A percentile compares a stretch with the other conserved stretches of the same genome.
Evolutionary conservation across 2,888 invertebrate species (phyloP).

Genomic region (Omphaloscelis lunosa): DNA sequence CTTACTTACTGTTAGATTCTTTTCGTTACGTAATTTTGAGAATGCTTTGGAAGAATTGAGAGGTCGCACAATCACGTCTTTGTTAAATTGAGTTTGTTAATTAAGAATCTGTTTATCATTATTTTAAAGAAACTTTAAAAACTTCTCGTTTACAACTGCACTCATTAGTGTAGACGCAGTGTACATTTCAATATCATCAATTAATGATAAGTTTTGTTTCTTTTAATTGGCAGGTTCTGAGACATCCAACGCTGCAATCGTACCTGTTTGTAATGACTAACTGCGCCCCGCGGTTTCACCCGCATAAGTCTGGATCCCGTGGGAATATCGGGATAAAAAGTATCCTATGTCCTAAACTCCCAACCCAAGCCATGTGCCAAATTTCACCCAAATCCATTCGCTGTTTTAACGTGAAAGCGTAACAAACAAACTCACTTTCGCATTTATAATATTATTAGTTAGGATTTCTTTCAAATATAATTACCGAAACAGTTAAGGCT

Average conservation of each 20-base stretch:
- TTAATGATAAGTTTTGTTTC: neutral
- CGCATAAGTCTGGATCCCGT: too few species aligned
- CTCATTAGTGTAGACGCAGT: neutral
- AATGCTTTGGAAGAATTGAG: conserved; percentile 13
- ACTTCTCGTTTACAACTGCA: neutral
- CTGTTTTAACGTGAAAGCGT: too few species aligned
- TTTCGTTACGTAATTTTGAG: conserved; percentile 31
- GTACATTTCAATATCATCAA: conserved; percentile 9
- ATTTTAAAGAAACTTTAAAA: neutral
- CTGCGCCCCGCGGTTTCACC: too few species aligned
- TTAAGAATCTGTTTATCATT: neutral
- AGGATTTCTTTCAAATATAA: too few species aligned
- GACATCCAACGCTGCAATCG: neutral
- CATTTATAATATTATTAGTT: too few species aligned
- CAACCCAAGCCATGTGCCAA: too few species aligned
- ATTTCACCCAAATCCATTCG: too few species aligned
- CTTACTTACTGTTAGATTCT: conserved; percentile 33
- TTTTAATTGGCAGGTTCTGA: neutral
- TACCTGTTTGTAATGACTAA: neutral
- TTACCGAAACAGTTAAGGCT: too few species aligned
- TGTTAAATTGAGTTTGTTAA: conserved; percentile 30
- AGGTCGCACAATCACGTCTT: conserved; percentile 27
- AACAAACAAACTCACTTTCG: too few species aligned
- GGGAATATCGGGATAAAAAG: too few species aligned
- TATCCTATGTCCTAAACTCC: too few species aligned